These are phyloP conservation scores for Scotopteryx bipunctaria DNA, from an alignment of 2,888 invertebrate genomes.

Conservation along the genomic window DNA sequence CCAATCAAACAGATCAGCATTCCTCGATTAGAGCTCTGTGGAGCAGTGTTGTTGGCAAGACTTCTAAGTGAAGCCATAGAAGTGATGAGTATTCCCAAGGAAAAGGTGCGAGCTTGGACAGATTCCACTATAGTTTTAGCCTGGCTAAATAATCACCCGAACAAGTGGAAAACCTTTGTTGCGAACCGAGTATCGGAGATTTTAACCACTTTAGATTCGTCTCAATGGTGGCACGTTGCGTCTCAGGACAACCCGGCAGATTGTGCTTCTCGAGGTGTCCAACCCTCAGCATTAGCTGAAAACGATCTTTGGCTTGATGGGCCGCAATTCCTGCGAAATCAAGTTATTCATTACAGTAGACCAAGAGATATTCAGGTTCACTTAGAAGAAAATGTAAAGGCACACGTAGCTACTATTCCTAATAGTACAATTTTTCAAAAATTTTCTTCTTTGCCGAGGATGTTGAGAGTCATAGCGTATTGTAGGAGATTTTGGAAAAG, in stretches of 20 bases:
- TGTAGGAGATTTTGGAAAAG: constrained; percentile 12
- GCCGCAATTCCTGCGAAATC: neutral
- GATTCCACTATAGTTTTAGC: constrained; percentile 31
- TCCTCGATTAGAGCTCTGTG: constrained; percentile 38
- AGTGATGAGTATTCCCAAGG: constrained; percentile 18
- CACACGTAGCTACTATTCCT: constrained; percentile 2
- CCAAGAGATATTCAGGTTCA: neutral
- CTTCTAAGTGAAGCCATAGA: constrained; percentile 21
- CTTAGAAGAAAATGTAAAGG: constrained; percentile 3
- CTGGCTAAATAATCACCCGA: constrained; percentile 28
- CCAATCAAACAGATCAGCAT: constrained; percentile 37
- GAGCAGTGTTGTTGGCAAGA: constrained; percentile 29
- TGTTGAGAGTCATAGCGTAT: constrained; percentile 23
- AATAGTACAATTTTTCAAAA: constrained; percentile 19
- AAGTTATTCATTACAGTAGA: neutral
- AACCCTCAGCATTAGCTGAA: neutral
- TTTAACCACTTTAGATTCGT: neutral
- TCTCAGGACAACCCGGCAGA: constrained; percentile 28
- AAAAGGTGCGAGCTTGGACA: constrained; percentile 22
- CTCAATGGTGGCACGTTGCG: constrained; percentile 23
- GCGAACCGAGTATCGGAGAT: constrained; percentile 27
- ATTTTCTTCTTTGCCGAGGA: constrained; percentile 16
- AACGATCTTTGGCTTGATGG: neutral
- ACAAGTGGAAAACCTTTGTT: constrained; percentile 28
- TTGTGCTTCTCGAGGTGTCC: constrained; percentile 22